Evolutionary conservation across 2,113 vertebrate genomes (phyloP), one percentile per base, ranked within the genome.

Genomic region (Petroica traversi): DNA sequence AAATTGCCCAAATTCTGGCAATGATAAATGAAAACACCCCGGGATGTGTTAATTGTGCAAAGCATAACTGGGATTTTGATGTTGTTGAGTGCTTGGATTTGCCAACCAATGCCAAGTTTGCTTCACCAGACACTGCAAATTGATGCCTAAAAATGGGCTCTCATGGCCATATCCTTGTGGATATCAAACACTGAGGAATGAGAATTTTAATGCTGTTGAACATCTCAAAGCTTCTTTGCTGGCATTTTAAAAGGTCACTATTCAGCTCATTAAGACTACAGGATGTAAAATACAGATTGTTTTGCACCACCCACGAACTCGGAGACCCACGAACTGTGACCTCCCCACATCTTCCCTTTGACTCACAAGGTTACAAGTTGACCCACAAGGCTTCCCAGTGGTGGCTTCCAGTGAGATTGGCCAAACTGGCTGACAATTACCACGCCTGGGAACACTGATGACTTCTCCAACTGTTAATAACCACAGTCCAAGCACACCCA

Each of bases 181-280:
- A 15, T 12, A 49, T 16, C 24, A 45, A 48, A 63, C 2, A 12
- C 33, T 19, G 54, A 13, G 34, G 51, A 90, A 69, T 20, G 31
- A 76, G 69, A 62, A 36, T 83, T 79, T 75, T 2, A 0, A 6
- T 33, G 51, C 1, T 43, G 40, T 20, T 59, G 57, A 88, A 45
- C 36, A 85, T 38, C 74, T 63, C 28, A 14, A 31, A 86, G 59
- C 64, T 55, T 74, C 49, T 76, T 49, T 58, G 51, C 46, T 92
- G 91, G 83, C 83, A 88, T 93, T 97, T 93, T 92, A 34, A 96
- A 94, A 96, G 96, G 94, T 94, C 85, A 90, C 38, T 62, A 16
- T 61, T 69, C 43, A 80, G 49, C 67, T 94, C 3, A 5, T 93
- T 92, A 90, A 55, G 63, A 45, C 78, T 43, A 74, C 41, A 86